These are phyloP conservation scores for Aleadryas rufinucha DNA, from an alignment of 2,113 vertebrate species.

Conservation along the genomic window DNA sequence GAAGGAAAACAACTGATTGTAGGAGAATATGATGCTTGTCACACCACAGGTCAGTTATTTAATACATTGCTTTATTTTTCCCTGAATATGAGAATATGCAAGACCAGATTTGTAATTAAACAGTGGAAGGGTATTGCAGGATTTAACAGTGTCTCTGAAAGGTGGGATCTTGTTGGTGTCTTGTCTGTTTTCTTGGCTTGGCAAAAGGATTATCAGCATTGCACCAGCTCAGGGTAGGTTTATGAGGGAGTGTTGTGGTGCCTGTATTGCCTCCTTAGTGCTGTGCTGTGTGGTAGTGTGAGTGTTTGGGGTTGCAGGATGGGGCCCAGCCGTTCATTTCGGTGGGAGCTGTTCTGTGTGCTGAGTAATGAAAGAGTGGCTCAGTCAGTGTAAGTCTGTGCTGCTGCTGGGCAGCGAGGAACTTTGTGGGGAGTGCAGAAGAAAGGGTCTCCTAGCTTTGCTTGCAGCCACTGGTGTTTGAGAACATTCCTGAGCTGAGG, in stretches of 20 bases:
- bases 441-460: neutral
- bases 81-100: neutral
- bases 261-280: fast-evolving
- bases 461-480: neutral
- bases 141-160: neutral
- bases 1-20: neutral
- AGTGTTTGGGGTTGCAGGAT: neutral
- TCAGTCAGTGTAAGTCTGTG: neutral
- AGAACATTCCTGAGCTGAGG: neutral
- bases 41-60: neutral
- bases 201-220: neutral
- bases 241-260: neutral
- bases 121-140: neutral
- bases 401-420: neutral
- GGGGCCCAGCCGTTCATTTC: neutral
- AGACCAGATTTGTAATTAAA: neutral
- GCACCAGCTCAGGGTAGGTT: neutral
- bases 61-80: neutral
- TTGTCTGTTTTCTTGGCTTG: neutral
- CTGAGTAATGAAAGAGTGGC: neutral
- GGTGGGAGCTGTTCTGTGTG: neutral
- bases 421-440: neutral
- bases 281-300: neutral
- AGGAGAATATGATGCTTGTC: neutral
- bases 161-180: fast-evolving